Evolutionary conservation across 2,113 vertebrate species (phyloP).

Genomic region (Cyprinodon variegatus): DNA sequence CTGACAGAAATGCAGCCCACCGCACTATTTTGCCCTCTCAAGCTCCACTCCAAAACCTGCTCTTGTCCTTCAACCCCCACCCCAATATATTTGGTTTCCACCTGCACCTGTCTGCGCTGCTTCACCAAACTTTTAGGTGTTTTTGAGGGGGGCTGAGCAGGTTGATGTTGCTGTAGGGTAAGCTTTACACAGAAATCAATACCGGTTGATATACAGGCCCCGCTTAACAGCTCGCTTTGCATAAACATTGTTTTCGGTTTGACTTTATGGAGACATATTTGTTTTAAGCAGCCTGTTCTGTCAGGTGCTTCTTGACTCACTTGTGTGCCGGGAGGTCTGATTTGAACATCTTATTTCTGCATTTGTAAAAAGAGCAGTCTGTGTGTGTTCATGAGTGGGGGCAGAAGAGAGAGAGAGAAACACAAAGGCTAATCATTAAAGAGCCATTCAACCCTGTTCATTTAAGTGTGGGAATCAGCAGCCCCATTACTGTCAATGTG

Average conservation of each 20-base stretch:
- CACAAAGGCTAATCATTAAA: slow-evolving; percentile 84
- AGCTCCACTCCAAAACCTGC: slow-evolving; percentile 76
- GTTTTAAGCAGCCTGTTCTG: slow-evolving; percentile 20
- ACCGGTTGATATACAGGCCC: slow-evolving; percentile 36
- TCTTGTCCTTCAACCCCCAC: slow-evolving; percentile 77
- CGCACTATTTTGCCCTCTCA: slow-evolving; percentile 82
- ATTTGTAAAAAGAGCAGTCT: slow-evolving; percentile 16
- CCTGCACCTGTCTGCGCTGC: slow-evolving; percentile 62
- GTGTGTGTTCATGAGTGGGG: slow-evolving; percentile 2
- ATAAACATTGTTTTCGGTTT: slow-evolving; percentile 29
- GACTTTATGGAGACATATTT: slow-evolving; percentile 23
- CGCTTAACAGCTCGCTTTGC: slow-evolving; percentile 16
- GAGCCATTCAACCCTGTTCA: slow-evolving; percentile 78
- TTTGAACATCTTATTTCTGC: slow-evolving; percentile 51
- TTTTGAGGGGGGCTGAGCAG: neutral
- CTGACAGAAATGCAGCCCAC: slow-evolving; percentile 86
- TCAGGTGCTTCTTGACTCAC: slow-evolving; percentile 41
- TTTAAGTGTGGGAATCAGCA: slow-evolving; percentile 84
- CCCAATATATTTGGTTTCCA: slow-evolving; percentile 45
- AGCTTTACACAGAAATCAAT: slow-evolving; percentile 25
- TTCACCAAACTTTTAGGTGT: slow-evolving; percentile 59
- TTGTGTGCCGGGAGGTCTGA: slow-evolving; percentile 45
- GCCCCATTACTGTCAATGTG: slow-evolving; percentile 84
- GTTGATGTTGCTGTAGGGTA: slow-evolving; percentile 40
- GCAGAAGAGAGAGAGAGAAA: slow-evolving; percentile 46